A percentile compares a stretch with the other conserved stretches of the same genome.
Evolutionary conservation across 2,888 invertebrate species (phyloP).

Genomic region (Leptarthrus brevirostris): DNA sequence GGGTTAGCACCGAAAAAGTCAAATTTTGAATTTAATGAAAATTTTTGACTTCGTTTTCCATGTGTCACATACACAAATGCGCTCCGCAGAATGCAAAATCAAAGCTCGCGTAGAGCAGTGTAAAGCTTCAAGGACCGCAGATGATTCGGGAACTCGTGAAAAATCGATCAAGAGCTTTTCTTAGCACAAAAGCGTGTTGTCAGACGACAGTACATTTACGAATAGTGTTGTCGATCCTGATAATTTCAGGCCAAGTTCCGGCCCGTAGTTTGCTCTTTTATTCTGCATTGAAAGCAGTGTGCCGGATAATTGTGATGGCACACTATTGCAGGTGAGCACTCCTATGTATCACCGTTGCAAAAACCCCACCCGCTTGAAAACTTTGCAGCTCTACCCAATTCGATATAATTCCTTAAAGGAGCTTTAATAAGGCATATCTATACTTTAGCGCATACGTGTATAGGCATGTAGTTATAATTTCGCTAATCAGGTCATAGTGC

Average conservation of each 20-base stretch:
- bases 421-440: constrained; percentile 14
- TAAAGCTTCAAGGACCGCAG: constrained; percentile 30
- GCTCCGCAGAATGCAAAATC: background rate
- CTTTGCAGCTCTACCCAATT: too few relatives aligned
- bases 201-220: background rate
- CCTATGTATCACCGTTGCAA: background rate
- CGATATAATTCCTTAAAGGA: constrained; percentile 5
- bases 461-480: background rate
- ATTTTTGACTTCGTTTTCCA: background rate
- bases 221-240: background rate
- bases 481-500: constrained; percentile 36
- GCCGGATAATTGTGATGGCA: background rate
- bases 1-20: background rate
- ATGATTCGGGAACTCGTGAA: constrained; percentile 15
- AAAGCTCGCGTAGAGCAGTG: constrained; percentile 19
- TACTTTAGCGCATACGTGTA: background rate
- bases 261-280: background rate
- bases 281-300: too few relatives aligned
- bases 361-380: too few relatives aligned
- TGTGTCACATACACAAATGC: background rate
- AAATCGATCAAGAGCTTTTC: constrained; percentile 26
- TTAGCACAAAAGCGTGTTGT: background rate
- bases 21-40: background rate
- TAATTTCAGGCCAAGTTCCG: background rate
- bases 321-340: background rate